Percentiles rank a stretch among this genome's conserved stretches.
Evolutionary conservation across 30 jellyfish, hydroid and myxozoan genomes (phyloP).

Genomic region (Turritopsis rubra): DNA sequence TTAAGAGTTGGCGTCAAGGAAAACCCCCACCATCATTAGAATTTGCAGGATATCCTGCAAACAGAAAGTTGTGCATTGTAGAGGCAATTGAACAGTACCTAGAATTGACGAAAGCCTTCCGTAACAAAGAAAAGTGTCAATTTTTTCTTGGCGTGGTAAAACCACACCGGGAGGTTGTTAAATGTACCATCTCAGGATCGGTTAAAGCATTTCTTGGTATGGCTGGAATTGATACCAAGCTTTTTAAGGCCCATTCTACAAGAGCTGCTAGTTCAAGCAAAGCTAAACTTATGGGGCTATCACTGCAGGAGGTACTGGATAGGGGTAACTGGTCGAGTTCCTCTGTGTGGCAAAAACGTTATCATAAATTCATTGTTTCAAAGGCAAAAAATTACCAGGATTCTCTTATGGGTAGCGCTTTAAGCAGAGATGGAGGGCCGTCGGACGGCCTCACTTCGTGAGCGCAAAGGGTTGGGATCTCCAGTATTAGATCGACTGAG

Average conservation of each 20-base stretch:
- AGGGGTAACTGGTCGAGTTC: not conserved
- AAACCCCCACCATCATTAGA: slow-evolving; percentile 4
- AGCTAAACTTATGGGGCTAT: slow-evolving; percentile 11
- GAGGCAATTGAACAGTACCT: not conserved
- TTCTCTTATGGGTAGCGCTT: not conserved
- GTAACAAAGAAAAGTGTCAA: not conserved
- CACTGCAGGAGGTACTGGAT: not conserved
- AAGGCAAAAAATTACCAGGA: not conserved
- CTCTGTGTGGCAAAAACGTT: not conserved
- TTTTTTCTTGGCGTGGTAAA: not conserved
- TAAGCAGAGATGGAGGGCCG: not conserved
- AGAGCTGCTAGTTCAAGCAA: slow-evolving; percentile 16
- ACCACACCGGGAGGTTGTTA: slow-evolving; percentile 19
- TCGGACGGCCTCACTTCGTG: not conserved
- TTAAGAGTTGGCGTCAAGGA: slow-evolving; percentile 1
- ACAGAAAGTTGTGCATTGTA: slow-evolving; percentile 1
- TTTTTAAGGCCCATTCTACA: slow-evolving; percentile 31
- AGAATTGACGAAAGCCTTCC: not conserved
- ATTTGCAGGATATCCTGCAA: not conserved
- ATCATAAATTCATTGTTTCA: not conserved
- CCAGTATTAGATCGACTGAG: not conserved
- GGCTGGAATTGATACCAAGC: slow-evolving; percentile 13
- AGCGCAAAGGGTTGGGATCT: not conserved
- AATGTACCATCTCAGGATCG: slow-evolving; percentile 30
- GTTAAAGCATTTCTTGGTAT: slow-evolving; percentile 15